Base-by-base conservation (phyloP, 2,888 invertebrate genomes). In the Glaucopsyche alexis region DNA sequence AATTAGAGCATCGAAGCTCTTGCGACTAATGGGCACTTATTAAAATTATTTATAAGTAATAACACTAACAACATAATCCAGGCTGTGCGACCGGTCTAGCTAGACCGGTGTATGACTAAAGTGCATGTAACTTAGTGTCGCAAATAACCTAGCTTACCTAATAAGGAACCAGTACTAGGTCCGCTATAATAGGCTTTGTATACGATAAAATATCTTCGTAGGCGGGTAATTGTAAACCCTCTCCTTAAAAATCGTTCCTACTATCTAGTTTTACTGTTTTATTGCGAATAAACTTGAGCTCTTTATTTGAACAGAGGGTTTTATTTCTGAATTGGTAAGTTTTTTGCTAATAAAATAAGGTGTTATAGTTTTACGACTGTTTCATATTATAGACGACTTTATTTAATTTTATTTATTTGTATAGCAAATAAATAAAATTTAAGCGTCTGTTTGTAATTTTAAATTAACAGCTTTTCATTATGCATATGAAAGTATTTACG, bases 81-180 rank as follows among this genome's bases (percentile, higher is more conserved):
- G 45, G 67, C 11, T 13, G 11, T 47, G 29, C 29, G 60, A 60
- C 60, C 60, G 60, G 60, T 60, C 60, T 29, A 67, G 72, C 66
- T 13, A 52, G 50, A 52, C 72, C 67, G 52, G 72, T 52, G 72
- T 72, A 72, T 74, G 72, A 76, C 76, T 73, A 72, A 69, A 71
- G 75, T 74, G 73, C 77, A 73, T 74, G 74, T 42, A 71, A 69
- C 74, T 72, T 64, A 72, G 77, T 76, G 74, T 78, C 75, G 76
- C 75, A 74, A 78, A 77, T 73, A 73, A 65, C 75, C 72, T 73
- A 71, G 75, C 74, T 76, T 76, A 49, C 76, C 74, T 75, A 77
- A 77, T 74, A 75, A 73, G 75, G 72, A 52, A 72, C 72, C 52
- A 66, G 72, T 67, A 67, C 47, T 40, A 60, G 71, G 60, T 38